These are phyloP conservation scores for Arrhamphus sclerolepis DNA, from an alignment of 2,797 vertebrate genomes.

Conservation along the genomic window DNA sequence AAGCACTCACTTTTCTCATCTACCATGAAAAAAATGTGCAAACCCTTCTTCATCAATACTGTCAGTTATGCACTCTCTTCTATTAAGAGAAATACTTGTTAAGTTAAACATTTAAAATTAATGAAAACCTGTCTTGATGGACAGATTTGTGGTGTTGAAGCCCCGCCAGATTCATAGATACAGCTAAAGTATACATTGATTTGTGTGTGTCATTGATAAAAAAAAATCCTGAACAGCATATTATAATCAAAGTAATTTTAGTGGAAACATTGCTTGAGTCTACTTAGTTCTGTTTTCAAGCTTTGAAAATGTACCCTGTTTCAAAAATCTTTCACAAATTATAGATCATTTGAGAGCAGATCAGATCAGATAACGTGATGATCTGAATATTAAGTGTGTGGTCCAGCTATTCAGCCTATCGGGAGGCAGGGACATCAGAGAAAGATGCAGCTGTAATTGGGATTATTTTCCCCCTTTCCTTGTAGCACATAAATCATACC, in stretches of 20 bases:
- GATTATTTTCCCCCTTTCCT: background rate
- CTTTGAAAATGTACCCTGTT: background rate
- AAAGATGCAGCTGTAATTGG: too few relatives aligned
- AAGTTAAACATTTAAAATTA: background rate
- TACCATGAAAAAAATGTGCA: background rate
- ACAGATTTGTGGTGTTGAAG: constrained; percentile 6
- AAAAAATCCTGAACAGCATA: background rate
- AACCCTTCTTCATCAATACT: background rate
- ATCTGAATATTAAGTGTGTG: background rate
- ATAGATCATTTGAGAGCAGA: background rate
- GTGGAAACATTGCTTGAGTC: background rate
- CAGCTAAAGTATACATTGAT: background rate
- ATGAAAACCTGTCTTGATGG: background rate
- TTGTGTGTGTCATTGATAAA: background rate
- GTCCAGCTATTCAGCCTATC: background rate
- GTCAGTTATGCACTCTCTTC: too few relatives aligned
- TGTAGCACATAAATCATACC: background rate
- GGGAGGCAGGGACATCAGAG: background rate
- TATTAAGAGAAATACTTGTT: background rate
- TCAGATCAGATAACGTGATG: background rate
- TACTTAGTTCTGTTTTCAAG: background rate
- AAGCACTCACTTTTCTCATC: background rate
- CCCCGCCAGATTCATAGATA: background rate
- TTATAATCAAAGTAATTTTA: background rate
- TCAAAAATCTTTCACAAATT: background rate